Evolutionary conservation across 2,888 invertebrate genomes (phyloP), one percentile per base, ranked within the genome.

Genomic region (Ceraclea dissimilis): DNA sequence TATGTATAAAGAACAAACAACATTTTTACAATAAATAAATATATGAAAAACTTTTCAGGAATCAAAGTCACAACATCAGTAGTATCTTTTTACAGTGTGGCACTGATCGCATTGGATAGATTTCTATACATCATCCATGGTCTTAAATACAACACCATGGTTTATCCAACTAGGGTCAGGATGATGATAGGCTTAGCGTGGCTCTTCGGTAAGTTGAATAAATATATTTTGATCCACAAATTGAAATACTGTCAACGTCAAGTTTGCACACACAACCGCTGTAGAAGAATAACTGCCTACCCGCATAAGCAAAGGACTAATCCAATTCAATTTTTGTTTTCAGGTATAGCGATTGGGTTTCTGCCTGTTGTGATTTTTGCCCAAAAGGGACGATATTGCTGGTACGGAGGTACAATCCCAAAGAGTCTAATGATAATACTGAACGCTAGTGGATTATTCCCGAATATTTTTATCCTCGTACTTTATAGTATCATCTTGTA

Each of bases 281-380:
- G n/a, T n/a, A n/a, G n/a, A n/a, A n/a, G 26, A 26, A n/a, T 26
- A 26, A 6, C 26, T 26, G 5, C 10, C 4, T 26, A 26, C 26
- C 26, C n/a, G n/a, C n/a, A n/a, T n/a, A n/a, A n/a, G n/a, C n/a
- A n/a, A n/a, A n/a, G n/a, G n/a, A n/a, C n/a, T n/a, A n/a, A n/a
- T n/a, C n/a, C n/a, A n/a, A n/a, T n/a, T 22, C 65, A 70, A 33
- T 65, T 84, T 39, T 72, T 84, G 56, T 63, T 82, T 21, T 65
- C 82, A 22, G 83, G 79, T 51, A 78, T 80, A 1, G 62, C 77
- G 6, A 63, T 82, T 8, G 83, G 83, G 56, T 67, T 78, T 1
- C 65, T 82, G 50, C 83, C 84, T 2, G 69, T 77, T 6, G 16
- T 71, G 1, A 49, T 70, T 2, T 71, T 75, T 1, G 77, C 79